phyloP scores from a whole-genome alignment of 2,113 vertebrate species.

The Miniopterus natalensis region DNA sequence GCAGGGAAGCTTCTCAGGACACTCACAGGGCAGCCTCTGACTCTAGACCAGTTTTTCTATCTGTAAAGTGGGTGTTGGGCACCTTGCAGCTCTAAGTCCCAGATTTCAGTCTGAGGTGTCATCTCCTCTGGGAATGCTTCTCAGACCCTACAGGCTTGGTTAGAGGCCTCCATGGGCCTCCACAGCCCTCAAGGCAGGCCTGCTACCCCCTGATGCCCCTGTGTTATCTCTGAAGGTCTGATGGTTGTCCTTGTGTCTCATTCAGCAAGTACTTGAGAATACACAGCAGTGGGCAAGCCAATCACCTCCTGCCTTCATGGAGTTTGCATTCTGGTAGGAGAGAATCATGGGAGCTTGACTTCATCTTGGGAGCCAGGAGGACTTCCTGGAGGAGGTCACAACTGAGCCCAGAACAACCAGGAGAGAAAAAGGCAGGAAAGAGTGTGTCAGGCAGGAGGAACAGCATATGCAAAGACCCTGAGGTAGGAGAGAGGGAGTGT shows the following conservation, averaged over 20 bases:
- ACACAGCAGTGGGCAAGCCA: neutral
- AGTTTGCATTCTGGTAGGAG: neutral
- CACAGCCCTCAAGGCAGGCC: neutral
- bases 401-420: neutral
- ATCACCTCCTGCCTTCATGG: neutral
- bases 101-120: neutral
- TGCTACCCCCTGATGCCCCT: neutral
- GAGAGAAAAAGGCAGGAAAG: neutral
- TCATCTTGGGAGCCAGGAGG: neutral
- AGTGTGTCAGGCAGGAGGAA: neutral
- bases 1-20: neutral
- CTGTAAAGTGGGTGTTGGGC: neutral
- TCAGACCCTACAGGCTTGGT: neutral
- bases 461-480: neutral
- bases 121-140: neutral
- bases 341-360: neutral
- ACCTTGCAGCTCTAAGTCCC: neutral
- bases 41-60: neutral
- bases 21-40: neutral
- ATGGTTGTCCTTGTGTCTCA: neutral
- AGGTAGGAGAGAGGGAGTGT: neutral
- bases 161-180: neutral
- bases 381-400: slow-evolving; percentile 29
- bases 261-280: neutral
- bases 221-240: neutral